These are phyloP conservation scores for Scaptomyza flava DNA, from an alignment of 2,888 invertebrate species.

Conservation along the genomic window DNA sequence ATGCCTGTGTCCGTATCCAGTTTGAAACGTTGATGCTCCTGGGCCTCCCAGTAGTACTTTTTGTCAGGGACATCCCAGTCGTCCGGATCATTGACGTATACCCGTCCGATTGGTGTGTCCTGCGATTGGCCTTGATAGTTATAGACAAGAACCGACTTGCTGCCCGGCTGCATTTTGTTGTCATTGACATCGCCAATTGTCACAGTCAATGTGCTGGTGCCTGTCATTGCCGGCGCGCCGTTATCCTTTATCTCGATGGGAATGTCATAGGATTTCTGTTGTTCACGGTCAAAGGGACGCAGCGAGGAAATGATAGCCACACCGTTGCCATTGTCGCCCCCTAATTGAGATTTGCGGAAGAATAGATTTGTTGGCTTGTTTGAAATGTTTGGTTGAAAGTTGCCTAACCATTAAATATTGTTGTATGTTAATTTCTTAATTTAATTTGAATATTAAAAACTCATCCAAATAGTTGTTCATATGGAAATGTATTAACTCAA, in stretches of 20 bases:
- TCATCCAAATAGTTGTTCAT: no score
- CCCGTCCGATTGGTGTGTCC: constrained; percentile 95
- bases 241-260: constrained; percentile 99
- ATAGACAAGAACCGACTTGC: constrained; percentile 98
- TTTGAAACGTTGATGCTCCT: constrained; percentile 93
- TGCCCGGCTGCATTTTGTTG: constrained; percentile 98
- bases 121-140: constrained; percentile 96
- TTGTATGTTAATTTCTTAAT: neutral
- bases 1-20: constrained; percentile 96
- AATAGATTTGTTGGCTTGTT: neutral
- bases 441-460: neutral
- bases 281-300: constrained; percentile 96
- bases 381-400: constrained; percentile 25
- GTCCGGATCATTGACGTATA: constrained; percentile 98
- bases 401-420: neutral
- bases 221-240: constrained; percentile 96
- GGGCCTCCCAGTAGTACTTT: constrained; percentile 96
- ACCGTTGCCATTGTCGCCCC: constrained; percentile 98
- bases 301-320: constrained; percentile 98
- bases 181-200: constrained; percentile 99
- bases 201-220: constrained; percentile 96
- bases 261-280: constrained; percentile 96
- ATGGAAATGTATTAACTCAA: neutral
- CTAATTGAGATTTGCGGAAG: constrained; percentile 83
- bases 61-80: constrained; percentile 99